Base-by-base conservation (phyloP, 2,113 vertebrate genomes). In the Pithys albifrons region DNA sequence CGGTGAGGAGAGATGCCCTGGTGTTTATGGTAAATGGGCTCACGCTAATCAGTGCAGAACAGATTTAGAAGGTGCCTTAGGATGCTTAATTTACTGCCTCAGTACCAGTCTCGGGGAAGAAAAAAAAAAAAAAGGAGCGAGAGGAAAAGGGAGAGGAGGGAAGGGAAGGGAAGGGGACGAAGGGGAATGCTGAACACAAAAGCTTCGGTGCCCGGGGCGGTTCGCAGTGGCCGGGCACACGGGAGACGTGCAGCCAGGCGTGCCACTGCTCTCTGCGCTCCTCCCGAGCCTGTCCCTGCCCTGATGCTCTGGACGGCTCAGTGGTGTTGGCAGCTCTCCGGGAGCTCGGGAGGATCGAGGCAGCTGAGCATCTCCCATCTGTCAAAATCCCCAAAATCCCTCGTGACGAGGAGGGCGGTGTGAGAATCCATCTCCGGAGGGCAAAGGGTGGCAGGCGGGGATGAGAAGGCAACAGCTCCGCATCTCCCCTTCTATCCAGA, bases 41-140 rank as follows among this genome's bases (percentile, higher is more conserved):
- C 89, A 87, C 12, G 55, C 73, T 97, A 97, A 98, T 97, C 97
- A 97, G 97, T 91, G 96, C 97, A 93, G 97, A 97, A 97, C 97
- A 96, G 94, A 97, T 96, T 97, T 93, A 92, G 93, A 96, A 95
- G 90, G 94, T 90, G 97, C 97, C 96, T 95, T 87, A 94, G 96
- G 97, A 97, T 88, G 94, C 82, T 96, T 97, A 95, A 96, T 96
- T 96, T 97, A 92, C 88, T 96, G 94, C 96, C 92, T 97, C 81
- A 54, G 69, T 95, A 95, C 85, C 69, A 83, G 77, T 76, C 74
- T 76, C 1, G 0, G 43, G 23, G 2, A 72, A 59, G 49, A 27
- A 33, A 37, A 59, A 3, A 1, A 4, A 83, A 18, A 59, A 43
- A 22, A 62, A 28, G 14, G 15, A 72, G 35, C 0, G 0, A 33